These are phyloP conservation scores for Sarcophaga peregrina DNA, from an alignment of 1,140 invertebrate species.

Conservation along the genomic window DNA sequence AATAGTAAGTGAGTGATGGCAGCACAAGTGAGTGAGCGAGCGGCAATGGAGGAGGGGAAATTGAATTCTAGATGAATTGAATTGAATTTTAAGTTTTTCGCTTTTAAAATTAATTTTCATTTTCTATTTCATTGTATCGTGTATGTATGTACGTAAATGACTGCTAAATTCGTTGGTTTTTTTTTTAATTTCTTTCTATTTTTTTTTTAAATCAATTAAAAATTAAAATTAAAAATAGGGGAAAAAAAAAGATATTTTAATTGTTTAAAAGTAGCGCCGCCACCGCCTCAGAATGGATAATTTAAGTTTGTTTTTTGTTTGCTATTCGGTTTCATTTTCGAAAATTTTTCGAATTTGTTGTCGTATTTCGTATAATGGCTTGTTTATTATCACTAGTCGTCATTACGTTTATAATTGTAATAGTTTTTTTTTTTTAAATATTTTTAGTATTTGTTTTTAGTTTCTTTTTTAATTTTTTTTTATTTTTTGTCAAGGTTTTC, in stretches of 20 bases:
- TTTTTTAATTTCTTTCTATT: slow-evolving; percentile 2
- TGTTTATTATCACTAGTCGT: neutral
- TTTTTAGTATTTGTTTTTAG: no score
- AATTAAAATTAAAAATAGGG: neutral
- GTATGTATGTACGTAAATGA: neutral
- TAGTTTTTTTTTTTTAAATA: no score
- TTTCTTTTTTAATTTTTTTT: neutral
- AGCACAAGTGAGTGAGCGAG: no score
- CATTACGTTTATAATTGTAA: neutral
- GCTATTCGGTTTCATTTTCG: neutral
- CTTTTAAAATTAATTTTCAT: no score
- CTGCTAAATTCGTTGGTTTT: neutral
- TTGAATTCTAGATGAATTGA: no score
- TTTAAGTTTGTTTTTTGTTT: slow-evolving; percentile 32
- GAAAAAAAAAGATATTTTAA: slow-evolving; percentile 1
- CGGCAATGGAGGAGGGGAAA: no score
- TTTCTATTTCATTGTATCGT: no score
- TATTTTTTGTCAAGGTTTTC: neutral
- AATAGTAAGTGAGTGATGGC: no score
- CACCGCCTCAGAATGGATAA: slow-evolving; percentile 32
- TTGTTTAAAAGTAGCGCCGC: slow-evolving; percentile 37
- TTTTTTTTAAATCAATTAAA: slow-evolving; percentile 34
- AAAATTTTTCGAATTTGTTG: neutral
- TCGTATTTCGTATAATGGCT: neutral
- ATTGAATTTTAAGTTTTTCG: no score